Conservation (phyloP, 2,797 vertebrate genomes). For the Mallotus villosus region DNA sequence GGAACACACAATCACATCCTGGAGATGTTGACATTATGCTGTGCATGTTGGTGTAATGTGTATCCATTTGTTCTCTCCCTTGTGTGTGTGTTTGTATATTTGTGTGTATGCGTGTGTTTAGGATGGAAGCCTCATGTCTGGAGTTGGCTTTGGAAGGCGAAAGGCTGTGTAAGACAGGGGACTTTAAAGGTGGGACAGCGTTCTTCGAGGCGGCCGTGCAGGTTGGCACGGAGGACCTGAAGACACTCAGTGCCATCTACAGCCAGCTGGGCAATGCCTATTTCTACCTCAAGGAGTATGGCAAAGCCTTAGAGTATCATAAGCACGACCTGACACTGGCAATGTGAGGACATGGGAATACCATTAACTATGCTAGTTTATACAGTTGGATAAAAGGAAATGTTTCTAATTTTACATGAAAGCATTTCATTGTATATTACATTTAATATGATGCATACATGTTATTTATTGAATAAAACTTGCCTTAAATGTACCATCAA, state of each 20-base stretch:
- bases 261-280: conserved; percentile 97
- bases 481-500: too few species aligned
- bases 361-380: background rate
- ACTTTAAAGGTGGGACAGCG: conserved; percentile 90
- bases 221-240: conserved; percentile 95
- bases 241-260: conserved; percentile 98
- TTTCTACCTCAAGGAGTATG: conserved; percentile 96
- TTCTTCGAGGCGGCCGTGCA: conserved; percentile 96
- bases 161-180: conserved; percentile 89
- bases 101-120: conserved; percentile 49
- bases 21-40: too few species aligned
- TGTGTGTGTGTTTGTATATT: background rate
- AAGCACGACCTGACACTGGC: conserved; percentile 93
- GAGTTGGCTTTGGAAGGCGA: conserved; percentile 95
- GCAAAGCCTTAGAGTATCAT: conserved; percentile 93
- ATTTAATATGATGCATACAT: too few species aligned
- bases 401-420: too few species aligned
- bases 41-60: background rate
- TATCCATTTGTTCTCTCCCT: background rate
- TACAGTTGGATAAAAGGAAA: too few species aligned
- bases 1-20: too few species aligned
- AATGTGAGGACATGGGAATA: conserved; percentile 74
- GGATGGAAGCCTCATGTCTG: conserved; percentile 97
- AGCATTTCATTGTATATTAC: too few species aligned
- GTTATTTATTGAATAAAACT: too few species aligned